A percentile compares a stretch with the other conserved stretches of the same genome.
phyloP scores from a whole-genome alignment of 2,888 invertebrate species.

The Arrhopalites spinosus region DNA sequence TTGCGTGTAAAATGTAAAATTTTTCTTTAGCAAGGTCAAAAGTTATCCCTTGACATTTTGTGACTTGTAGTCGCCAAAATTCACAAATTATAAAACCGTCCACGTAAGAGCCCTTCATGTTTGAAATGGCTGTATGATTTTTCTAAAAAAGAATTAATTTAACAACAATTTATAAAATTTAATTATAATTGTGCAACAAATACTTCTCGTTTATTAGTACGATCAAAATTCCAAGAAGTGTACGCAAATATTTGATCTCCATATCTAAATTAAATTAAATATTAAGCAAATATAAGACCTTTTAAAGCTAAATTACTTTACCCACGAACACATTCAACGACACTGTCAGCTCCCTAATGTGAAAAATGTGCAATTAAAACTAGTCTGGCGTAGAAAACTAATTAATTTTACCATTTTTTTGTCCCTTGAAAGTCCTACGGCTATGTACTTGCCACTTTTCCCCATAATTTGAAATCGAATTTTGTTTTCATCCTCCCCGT shows the following conservation, averaged over 20 bases:
- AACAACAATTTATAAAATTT: not conserved
- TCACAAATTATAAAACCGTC: constrained; percentile 5
- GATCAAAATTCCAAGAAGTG: constrained; percentile 42
- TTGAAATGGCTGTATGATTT: constrained; percentile 16
- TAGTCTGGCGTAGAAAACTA: not conserved
- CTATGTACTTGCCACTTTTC: constrained; percentile 31
- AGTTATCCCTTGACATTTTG: not conserved
- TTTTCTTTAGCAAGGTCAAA: constrained; percentile 20
- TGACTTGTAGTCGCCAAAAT: not conserved
- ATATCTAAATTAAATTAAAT: no score
- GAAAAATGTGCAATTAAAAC: not conserved
- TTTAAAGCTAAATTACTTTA: no score
- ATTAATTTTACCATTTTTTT: constrained; percentile 35
- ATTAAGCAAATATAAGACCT: no score
- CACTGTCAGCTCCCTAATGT: constrained; percentile 45
- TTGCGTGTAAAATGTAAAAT: constrained; percentile 13
- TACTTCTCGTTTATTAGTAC: constrained; percentile 18
- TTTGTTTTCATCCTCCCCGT: constrained; percentile 30
- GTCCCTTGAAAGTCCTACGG: constrained; percentile 43
- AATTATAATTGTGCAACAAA: not conserved
- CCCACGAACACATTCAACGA: constrained; percentile 46
- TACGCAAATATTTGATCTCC: constrained; percentile 38
- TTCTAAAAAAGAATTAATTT: constrained; percentile 6
- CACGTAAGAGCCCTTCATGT: not conserved
- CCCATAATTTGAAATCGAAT: constrained; percentile 41